Percentiles rank a stretch among this genome's conserved stretches.
Conservation (phyloP, 2,888 invertebrate genomes). For the Drosophila silvestris region DNA sequence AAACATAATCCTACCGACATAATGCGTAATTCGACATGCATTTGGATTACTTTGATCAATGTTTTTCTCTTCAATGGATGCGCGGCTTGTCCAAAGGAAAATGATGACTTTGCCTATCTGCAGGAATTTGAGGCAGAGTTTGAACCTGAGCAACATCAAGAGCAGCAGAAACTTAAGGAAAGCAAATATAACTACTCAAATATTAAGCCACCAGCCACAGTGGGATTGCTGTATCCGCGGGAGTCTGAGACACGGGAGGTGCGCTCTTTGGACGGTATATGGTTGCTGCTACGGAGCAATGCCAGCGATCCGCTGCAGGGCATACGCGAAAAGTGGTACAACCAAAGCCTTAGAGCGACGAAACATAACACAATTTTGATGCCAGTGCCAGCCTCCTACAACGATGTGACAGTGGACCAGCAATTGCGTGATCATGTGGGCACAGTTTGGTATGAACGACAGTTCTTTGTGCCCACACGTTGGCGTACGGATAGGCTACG, state of each 20-base stretch:
- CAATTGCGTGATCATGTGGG: conserved; percentile 96
- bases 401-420: conserved; percentile 93
- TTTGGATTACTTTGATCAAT: conserved; percentile 5
- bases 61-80: neutral
- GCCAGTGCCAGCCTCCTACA: conserved; percentile 98
- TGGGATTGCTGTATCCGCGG: conserved; percentile 85
- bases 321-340: conserved; percentile 91
- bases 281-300: conserved; percentile 94
- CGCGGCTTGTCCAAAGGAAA: neutral
- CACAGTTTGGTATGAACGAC: conserved; percentile 97
- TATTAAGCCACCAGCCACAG: conserved; percentile 55
- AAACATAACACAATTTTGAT: conserved; percentile 89
- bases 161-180: neutral
- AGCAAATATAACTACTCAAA: conserved; percentile 30
- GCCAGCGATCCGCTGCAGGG: conserved; percentile 90
- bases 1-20: neutral
- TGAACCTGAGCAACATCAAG: neutral
- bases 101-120: neutral
- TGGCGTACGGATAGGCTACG: conserved; percentile 88
- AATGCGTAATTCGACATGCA: conserved; percentile 8
- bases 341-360: conserved; percentile 89
- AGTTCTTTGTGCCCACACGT: conserved; percentile 91
- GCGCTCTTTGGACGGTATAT: conserved; percentile 93
- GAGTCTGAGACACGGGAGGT: conserved; percentile 94
- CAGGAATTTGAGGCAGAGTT: neutral